Evolutionary conservation across 2,113 vertebrate genomes (phyloP), one percentile per base, ranked within the genome.

Genomic region (Ptyas mucosa): DNA sequence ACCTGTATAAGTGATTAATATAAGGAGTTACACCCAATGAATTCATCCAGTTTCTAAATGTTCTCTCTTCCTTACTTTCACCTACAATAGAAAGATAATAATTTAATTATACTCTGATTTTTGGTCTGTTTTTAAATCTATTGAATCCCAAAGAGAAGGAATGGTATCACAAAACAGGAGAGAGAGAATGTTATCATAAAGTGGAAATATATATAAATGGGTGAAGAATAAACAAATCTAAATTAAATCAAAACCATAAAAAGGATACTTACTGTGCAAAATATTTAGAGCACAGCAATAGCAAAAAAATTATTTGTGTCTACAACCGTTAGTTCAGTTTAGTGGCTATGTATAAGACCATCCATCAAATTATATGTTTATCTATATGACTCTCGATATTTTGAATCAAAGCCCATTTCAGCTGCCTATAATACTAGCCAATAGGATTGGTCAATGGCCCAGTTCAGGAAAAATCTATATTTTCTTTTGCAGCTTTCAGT

Each of bases 41-140:
- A 97, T 99, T 99, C 98, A 99, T 99, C 99, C 99, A 99, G 96
- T 99, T 99, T 90, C 99, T 97, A 96, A 99, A 99, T 15, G 99
- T 99, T 94, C 98, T 98, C 96, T 99, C 99, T 94, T 99, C 99
- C 5, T 98, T 98, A 94, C 98, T 98, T 96, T 99, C 99, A 90
- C 97, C 99, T 99, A 97, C 8, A 87, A 93, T 58, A 61, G 95
- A 90, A 88, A 95, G 95, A 96, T 58, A 95, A 96, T 94, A 96
- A 95, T 96, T 93, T 95, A 64, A 34, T 87, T 11, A 88, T 92
- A 57, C 92, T 92, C 92, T 90, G 1, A 88, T 5, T 81, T 81
- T 81, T 81, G 75, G 75, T 21, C 34, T 39, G 7, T 81, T 81
- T 81, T 81, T 81, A 81, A 81, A 39, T 21, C 34, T 39, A 43